phyloP scores from a whole-genome alignment of 2,888 invertebrate genomes.

The Dryocosmus kuriphilus region DNA sequence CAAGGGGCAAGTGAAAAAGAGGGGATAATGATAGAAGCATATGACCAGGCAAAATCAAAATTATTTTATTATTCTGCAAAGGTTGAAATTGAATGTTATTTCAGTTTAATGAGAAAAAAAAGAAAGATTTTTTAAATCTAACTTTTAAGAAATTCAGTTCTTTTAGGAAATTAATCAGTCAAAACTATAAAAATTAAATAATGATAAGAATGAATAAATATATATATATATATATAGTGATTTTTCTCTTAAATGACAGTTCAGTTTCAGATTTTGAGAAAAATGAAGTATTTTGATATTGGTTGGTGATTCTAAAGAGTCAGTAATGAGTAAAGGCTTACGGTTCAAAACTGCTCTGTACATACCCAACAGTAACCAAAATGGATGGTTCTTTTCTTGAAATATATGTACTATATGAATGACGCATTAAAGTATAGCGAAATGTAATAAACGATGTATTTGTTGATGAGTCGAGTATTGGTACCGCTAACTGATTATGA shows the following conservation, averaged over 20 bases:
- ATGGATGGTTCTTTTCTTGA: slow-evolving; percentile 55
- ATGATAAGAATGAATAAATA: too few species aligned
- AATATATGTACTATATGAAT: slow-evolving; percentile 56
- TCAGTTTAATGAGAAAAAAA: background rate
- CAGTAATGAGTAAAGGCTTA: slow-evolving; percentile 59
- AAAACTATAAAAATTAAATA: too few species aligned
- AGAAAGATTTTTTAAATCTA: too few species aligned
- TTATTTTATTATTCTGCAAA: slow-evolving; percentile 7
- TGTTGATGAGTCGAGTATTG: slow-evolving; percentile 57
- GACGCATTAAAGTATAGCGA: slow-evolving; percentile 55
- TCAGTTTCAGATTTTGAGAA: slow-evolving; percentile 33
- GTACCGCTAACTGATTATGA: slow-evolving; percentile 12
- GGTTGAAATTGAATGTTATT: slow-evolving; percentile 10
- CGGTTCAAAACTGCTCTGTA: slow-evolving; percentile 57
- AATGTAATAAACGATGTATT: slow-evolving; percentile 58
- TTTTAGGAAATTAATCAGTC: too few species aligned
- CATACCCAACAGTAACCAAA: slow-evolving; percentile 57
- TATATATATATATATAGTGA: too few species aligned
- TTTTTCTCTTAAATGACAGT: background rate
- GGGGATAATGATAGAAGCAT: slow-evolving; percentile 31
- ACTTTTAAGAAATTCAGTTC: too few species aligned
- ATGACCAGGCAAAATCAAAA: slow-evolving; percentile 29
- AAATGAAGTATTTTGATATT: slow-evolving; percentile 41
- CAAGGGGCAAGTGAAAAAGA: slow-evolving; percentile 13
- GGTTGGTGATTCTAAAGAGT: slow-evolving; percentile 39